Percentiles rank a stretch among this genome's conserved stretches.
These are phyloP conservation scores for Philypnodon macrostomus DNA, from an alignment of 2,797 vertebrate species.

Conservation along the genomic window DNA sequence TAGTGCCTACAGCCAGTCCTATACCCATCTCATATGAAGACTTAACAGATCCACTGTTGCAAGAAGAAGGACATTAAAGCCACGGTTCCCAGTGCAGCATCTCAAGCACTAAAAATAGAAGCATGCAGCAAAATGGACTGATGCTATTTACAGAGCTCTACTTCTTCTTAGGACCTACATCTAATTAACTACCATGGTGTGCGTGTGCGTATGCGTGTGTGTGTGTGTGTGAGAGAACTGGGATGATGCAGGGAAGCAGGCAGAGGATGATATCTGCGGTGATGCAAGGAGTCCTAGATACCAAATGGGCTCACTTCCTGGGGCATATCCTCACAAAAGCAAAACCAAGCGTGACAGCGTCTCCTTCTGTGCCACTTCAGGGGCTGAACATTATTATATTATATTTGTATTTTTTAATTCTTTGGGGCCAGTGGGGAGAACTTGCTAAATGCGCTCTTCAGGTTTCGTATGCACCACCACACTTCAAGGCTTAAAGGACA, in stretches of 20 bases:
- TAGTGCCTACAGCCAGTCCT: no score
- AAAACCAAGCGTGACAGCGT: constrained; percentile 25
- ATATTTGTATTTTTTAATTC: constrained; percentile 1
- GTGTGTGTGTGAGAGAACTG: not conserved
- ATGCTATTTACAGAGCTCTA: constrained; percentile 74
- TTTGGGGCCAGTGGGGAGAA: constrained; percentile 14
- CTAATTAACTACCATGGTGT: constrained; percentile 39
- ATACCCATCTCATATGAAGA: no score
- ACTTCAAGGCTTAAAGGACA: constrained; percentile 65
- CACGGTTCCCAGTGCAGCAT: constrained; percentile 71
- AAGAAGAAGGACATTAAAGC: constrained; percentile 62
- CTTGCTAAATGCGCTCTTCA: constrained; percentile 28
- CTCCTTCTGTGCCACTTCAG: constrained; percentile 15
- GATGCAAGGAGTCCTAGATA: constrained; percentile 10
- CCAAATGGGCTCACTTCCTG: constrained; percentile 21
- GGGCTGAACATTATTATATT: not conserved
- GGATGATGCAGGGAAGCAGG: constrained; percentile 16
- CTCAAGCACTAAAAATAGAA: constrained; percentile 79
- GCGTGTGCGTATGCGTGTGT: no score
- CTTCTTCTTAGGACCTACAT: constrained; percentile 48
- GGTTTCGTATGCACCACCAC: constrained; percentile 43
- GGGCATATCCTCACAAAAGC: constrained; percentile 20
- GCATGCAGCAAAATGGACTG: constrained; percentile 76
- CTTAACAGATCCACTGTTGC: constrained; percentile 61
- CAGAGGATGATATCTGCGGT: constrained; percentile 1